A percentile compares a stretch with the other conserved stretches of the same genome.
Evolutionary conservation across 2,797 vertebrate species (phyloP).

Genomic region (Alectoris magna): DNA sequence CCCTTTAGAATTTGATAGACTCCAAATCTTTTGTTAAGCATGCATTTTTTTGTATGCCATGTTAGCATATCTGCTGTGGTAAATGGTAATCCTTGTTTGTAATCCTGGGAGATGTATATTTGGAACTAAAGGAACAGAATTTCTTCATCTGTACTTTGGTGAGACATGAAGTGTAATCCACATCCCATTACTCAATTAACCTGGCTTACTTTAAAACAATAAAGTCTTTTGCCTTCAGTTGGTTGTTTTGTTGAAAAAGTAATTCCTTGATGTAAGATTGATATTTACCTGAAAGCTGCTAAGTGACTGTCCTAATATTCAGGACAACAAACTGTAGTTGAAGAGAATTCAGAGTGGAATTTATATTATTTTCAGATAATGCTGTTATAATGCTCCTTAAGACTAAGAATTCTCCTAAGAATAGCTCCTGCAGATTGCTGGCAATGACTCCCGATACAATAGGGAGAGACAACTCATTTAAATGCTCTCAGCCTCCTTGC

Average conservation of each 20-base stretch:
- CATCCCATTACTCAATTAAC: conserved; percentile 59
- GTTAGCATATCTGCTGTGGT: not conserved
- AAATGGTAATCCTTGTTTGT: conserved; percentile 19
- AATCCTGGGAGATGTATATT: conserved; percentile 11
- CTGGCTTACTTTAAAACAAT: conserved; percentile 46
- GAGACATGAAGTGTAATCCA: conserved; percentile 58
- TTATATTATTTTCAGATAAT: not conserved
- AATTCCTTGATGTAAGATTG: not conserved
- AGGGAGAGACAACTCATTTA: not conserved
- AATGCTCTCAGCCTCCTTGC: not conserved
- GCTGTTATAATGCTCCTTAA: not conserved
- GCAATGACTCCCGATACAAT: not conserved
- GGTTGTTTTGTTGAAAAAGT: not conserved
- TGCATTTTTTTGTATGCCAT: not conserved
- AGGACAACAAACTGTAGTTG: not conserved
- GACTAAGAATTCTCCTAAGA: not conserved
- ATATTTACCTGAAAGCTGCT: conserved; percentile 25
- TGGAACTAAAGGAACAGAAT: conserved; percentile 42
- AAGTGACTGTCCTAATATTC: not conserved
- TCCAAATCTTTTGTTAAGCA: not conserved
- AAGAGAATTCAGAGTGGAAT: not conserved
- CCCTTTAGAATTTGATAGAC: not conserved
- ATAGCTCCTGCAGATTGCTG: not conserved
- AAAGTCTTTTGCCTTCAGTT: conserved; percentile 8
- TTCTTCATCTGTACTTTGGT: conserved; percentile 46